These are phyloP conservation scores for Gopherus evgoodei DNA, from an alignment of 2,113 vertebrate genomes.

Conservation along the genomic window DNA sequence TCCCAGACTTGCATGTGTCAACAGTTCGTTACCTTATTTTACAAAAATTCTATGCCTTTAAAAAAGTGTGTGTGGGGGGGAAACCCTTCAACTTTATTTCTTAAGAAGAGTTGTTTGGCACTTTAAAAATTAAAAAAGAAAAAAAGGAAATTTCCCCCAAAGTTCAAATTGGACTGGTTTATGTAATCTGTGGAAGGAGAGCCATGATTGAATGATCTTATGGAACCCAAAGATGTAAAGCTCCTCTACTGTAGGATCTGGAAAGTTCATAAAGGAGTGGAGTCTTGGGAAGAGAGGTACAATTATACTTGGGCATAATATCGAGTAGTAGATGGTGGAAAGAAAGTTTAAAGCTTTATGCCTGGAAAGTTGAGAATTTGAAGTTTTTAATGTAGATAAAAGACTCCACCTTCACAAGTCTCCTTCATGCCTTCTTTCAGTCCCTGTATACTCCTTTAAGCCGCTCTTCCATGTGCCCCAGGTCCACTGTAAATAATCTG, in stretches of 20 bases:
- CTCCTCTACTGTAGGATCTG: not conserved
- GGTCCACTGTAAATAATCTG: not conserved
- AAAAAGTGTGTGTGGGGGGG: too few relatives aligned
- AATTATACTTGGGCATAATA: not conserved
- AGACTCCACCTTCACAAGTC: not conserved
- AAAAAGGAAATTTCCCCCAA: not conserved
- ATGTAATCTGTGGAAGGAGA: not conserved
- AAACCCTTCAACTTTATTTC: not conserved
- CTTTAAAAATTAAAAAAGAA: not conserved
- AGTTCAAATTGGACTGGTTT: not conserved
- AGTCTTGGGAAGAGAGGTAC: not conserved
- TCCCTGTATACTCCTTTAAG: not conserved
- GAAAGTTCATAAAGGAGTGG: not conserved
- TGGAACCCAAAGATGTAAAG: not conserved
- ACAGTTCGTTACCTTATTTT: too few relatives aligned
- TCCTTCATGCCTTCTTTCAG: not conserved
- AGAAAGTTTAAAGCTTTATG: not conserved
- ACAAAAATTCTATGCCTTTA: too few relatives aligned
- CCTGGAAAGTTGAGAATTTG: accelerated
- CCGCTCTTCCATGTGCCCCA: not conserved
- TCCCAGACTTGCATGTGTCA: not conserved
- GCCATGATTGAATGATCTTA: not conserved
- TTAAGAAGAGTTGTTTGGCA: not conserved
- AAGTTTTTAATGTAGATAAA: not conserved
- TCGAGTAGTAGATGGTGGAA: not conserved